phyloP scores from a whole-genome alignment of 2,888 invertebrate genomes.

The Clistopyga incitator region DNA sequence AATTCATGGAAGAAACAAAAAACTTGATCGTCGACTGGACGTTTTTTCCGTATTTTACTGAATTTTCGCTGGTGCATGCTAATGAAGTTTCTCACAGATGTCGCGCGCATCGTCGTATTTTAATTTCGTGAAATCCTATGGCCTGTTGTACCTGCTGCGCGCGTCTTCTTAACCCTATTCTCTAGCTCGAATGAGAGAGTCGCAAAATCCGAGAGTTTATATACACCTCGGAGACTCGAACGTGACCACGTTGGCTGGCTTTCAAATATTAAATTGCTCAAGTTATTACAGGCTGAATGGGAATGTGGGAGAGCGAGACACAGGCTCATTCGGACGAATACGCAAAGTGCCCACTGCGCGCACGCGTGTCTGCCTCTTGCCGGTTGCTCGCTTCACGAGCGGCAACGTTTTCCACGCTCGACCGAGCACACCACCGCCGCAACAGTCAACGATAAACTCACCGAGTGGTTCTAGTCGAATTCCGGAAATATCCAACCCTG shows the following conservation, averaged over 20 bases:
- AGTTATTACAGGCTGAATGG: slow-evolving; percentile 12
- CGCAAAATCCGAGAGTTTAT: slow-evolving; percentile 14
- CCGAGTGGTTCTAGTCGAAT: too few relatives aligned
- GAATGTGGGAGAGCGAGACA: slow-evolving; percentile 9
- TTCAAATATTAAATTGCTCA: slow-evolving; percentile 29
- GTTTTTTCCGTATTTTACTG: too few relatives aligned
- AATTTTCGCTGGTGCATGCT: too few relatives aligned
- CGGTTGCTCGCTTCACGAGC: slow-evolving; percentile 34
- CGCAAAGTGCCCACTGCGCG: slow-evolving; percentile 27
- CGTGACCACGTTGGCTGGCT: background rate
- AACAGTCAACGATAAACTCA: too few relatives aligned
- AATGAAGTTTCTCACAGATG: too few relatives aligned
- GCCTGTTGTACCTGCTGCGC: background rate
- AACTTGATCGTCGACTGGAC: too few relatives aligned
- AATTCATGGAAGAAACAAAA: too few relatives aligned
- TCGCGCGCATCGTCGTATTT: slow-evolving; percentile 8
- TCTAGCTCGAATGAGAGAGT: background rate
- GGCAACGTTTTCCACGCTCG: slow-evolving; percentile 56
- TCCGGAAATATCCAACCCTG: background rate
- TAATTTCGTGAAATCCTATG: background rate
- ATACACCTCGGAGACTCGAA: background rate
- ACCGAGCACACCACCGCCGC: too few relatives aligned
- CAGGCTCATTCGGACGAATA: slow-evolving; percentile 10
- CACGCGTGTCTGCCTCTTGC: slow-evolving; percentile 2
- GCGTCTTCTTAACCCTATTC: slow-evolving; percentile 7